phyloP scores from a whole-genome alignment of 2,113 vertebrate genomes.

The Progne subis region DNA sequence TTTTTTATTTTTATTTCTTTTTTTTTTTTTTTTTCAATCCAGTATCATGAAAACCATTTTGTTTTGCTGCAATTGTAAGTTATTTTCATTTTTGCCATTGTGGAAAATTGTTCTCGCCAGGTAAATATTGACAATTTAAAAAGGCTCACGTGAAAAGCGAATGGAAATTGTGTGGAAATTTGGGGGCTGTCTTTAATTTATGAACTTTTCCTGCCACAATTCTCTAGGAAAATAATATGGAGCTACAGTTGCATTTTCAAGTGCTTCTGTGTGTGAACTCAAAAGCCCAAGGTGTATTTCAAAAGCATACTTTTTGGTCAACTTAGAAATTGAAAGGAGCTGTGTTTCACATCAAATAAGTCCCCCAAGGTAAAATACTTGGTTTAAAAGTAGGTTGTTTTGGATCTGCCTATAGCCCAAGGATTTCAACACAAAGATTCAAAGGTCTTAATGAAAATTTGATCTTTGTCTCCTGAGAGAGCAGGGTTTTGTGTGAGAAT shows the following conservation, averaged over 20 bases:
- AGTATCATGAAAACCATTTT: not conserved
- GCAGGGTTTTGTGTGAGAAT: not conserved
- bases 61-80: not conserved
- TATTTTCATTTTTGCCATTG: not conserved
- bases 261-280: not conserved
- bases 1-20: not conserved
- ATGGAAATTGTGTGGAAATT: not conserved
- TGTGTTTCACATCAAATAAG: not conserved
- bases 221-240: not conserved
- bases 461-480: not conserved
- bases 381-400: constrained; percentile 12
- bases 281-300: not conserved
- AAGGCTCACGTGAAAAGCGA: not conserved
- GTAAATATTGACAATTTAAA: not conserved
- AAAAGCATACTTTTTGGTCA: not conserved
- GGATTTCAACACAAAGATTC: not conserved
- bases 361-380: not conserved
- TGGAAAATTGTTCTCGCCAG: not conserved
- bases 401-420: constrained; percentile 7
- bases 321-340: not conserved
- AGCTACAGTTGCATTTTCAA: not conserved
- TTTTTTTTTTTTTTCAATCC: not conserved
- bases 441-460: constrained; percentile 40
- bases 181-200: not conserved
- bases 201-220: not conserved